These are phyloP conservation scores for Loris lydekkerianus DNA, from an alignment of 2,797 vertebrate genomes.

Conservation along the genomic window DNA sequence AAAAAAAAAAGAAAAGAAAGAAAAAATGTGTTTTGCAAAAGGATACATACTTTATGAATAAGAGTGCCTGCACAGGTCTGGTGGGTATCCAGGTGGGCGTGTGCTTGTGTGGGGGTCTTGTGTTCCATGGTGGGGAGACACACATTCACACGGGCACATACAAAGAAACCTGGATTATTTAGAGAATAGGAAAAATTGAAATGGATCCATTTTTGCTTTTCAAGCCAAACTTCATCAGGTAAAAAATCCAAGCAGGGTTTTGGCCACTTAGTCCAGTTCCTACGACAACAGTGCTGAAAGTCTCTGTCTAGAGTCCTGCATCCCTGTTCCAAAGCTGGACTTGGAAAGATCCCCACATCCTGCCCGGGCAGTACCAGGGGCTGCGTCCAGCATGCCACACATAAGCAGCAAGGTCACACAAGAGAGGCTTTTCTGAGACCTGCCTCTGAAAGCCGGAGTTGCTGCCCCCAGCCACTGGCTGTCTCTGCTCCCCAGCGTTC, in stretches of 20 bases:
- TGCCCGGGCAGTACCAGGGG: not conserved
- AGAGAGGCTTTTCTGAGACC: not conserved
- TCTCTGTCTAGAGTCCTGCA: not conserved
- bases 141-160: not conserved
- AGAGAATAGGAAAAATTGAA: not conserved
- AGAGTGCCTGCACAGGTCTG: not conserved
- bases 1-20: conserved; percentile 12
- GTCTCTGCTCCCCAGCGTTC: not conserved
- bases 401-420: not conserved
- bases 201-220: not conserved
- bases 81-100: too few species aligned
- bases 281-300: not conserved
- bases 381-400: not conserved
- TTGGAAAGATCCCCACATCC: not conserved
- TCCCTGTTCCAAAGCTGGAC: not conserved
- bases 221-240: conserved; percentile 60
- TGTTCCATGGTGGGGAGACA: not conserved
- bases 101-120: not conserved
- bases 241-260: conserved; percentile 34
- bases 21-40: conserved; percentile 67
- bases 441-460: not conserved
- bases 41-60: not conserved
- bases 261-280: not conserved
- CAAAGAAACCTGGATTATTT: not conserved
- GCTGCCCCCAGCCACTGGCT: not conserved